phyloP scores from a whole-genome alignment of 2,113 vertebrate species.

The Mobula hypostoma region DNA sequence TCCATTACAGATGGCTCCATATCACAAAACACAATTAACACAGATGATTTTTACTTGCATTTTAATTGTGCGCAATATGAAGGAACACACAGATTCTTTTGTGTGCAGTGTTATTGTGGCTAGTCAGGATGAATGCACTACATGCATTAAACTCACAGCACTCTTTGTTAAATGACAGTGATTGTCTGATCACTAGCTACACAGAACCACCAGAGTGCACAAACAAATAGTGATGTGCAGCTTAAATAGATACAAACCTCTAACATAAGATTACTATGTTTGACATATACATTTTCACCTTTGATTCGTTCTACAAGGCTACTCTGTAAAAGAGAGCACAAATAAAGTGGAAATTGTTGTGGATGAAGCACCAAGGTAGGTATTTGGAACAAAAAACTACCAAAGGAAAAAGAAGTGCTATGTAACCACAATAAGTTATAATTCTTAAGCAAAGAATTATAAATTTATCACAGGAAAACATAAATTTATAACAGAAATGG shows the following conservation, averaged over 20 bases:
- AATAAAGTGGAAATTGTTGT: slow-evolving; percentile 40
- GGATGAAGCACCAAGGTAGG: background rate
- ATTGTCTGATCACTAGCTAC: background rate
- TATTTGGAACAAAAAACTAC: slow-evolving; percentile 23
- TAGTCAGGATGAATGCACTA: background rate
- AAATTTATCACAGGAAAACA: background rate
- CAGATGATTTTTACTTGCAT: background rate
- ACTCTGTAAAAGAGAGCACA: slow-evolving; percentile 77
- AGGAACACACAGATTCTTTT: too few relatives aligned
- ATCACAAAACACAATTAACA: background rate
- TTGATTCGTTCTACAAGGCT: slow-evolving; percentile 89
- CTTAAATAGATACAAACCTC: slow-evolving; percentile 75
- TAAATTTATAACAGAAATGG: background rate
- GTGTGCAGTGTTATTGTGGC: background rate
- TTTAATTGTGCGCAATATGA: background rate
- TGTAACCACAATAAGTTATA: background rate
- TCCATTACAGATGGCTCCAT: background rate
- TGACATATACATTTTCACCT: slow-evolving; percentile 95
- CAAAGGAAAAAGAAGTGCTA: background rate
- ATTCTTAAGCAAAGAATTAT: background rate
- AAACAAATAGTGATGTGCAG: background rate
- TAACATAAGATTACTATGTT: slow-evolving; percentile 98
- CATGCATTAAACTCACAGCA: slow-evolving; percentile 27
- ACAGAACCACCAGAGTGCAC: background rate
- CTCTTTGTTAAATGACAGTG: background rate